Evolutionary conservation across 1,140 invertebrate species (phyloP), one percentile per base, ranked within the genome.

Genomic region (Drosophila cardini): DNA sequence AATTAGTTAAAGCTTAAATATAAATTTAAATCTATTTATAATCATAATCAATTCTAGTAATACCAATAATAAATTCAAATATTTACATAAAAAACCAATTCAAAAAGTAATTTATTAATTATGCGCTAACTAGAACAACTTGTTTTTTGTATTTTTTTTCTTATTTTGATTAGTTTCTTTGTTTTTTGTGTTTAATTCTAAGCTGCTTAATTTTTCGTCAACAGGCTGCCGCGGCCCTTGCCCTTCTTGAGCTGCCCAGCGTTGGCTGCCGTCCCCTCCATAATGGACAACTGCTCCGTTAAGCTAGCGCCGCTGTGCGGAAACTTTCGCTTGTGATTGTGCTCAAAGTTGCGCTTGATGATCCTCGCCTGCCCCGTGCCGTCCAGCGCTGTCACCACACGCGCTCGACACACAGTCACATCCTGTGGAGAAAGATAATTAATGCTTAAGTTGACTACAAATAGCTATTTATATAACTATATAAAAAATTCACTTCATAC

Each of bases 311-410:
- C 56, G 0, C 67, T 60, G 34, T 56, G 61, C 8, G 86, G 72
- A 21, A 72, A 89, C 64, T 91, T 91, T 21, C 86, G 76, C 34
- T 70, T 78, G 57, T 92, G 91, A 65, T 92, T 90, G 50, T 92
- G 91, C 15, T 90, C 80, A 15, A 80, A 90, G 13, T 80, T 76
- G 40, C 78, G 74, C 32, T 91, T 91, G 4, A 92, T 78, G 32
- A 92, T 84, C 0, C 85, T 72, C 9, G 84, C 67, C 18, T 72
- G 64, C 0, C 75, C 80, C 8, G 61, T n/a, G 32, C 70, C 72
- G 43, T 92, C 91, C 58, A 83, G 15, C 0, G 77, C 85, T 1
- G 91, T 91, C 9, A 92, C 91, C n/a, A 92, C 83, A 4, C 91
- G 77, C 1, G 91, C 91, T 9, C 83, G 46, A 21, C 91, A 92